Base-by-base conservation (phyloP, 2,797 vertebrate genomes). In the Coregonus suidteri region DNA sequence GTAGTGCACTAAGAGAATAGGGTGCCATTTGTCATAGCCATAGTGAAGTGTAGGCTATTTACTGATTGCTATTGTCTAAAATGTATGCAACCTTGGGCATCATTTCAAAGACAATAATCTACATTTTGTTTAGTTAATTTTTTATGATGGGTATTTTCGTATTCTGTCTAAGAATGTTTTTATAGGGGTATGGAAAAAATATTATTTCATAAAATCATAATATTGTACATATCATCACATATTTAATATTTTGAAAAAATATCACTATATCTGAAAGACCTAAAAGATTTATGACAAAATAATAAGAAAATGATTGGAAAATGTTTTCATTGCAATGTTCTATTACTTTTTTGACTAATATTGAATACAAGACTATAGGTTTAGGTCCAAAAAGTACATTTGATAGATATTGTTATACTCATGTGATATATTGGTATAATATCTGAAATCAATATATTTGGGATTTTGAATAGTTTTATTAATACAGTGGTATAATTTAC, bases 281-380 rank as follows among this genome's bases (percentile, higher is more conserved):
- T 15, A 52, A 56, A 56, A 56, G 15, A 34, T 52, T 34, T 54
- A 72, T 72, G 15, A 54, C 71, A 34, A 15, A 65, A 25, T 25
- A 25, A 25, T 25, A 25, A 25, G 25, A 65, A 65, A 65, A 65
- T 25, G 65, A 34, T 67, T 41, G 6, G 51, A 54, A 72, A 18
- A 54, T 15, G 25, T 54, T 54, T 73, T 73, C 20, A 34, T 52
- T 66, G 16, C 72, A 35, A 75, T 53, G 20, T 75, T 66, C 13
- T 30, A 15, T 47, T 14, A 25, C 37, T 14, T 25, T 14, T 15
- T 41, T 41, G 7, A 41, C 41, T 41, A 41, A 41, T 41, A 41
- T 9, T 41, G 41, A 14, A 51, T 51, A 14, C 51, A 9, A 13
- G 6, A 31, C 69, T 52, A 71, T 51, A 52, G 4, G 13, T 31